phyloP scores from a whole-genome alignment of 2,113 vertebrate genomes.

The Megaceryle maxima region DNA sequence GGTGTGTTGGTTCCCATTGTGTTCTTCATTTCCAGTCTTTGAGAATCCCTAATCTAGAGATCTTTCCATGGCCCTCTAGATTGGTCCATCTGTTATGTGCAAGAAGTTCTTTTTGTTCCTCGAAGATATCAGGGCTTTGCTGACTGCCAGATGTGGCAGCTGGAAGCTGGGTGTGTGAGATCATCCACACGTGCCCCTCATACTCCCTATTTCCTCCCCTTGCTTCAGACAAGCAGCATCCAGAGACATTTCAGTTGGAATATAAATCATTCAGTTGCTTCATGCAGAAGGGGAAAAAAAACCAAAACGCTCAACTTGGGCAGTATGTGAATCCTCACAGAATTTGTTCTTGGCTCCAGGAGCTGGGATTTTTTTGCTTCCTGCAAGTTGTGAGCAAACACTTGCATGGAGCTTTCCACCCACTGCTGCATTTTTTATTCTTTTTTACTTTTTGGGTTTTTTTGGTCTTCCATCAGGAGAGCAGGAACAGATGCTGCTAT shows the following conservation, averaged over 20 bases:
- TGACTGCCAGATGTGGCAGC: conserved; percentile 45
- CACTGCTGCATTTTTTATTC: neutral
- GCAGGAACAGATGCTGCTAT: neutral
- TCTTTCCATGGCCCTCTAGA: fast-evolving
- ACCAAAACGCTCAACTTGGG: neutral
- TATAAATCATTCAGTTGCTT: neutral
- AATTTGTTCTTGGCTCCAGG: neutral
- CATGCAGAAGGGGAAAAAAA: neutral
- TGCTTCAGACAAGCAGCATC: neutral
- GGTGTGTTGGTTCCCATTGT: neutral
- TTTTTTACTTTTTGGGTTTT: neutral
- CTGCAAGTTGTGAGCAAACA: neutral
- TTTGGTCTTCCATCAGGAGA: neutral
- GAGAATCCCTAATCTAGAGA: neutral
- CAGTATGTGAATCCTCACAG: neutral
- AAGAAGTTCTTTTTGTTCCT: neutral
- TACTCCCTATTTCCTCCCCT: neutral
- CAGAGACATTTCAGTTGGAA: neutral
- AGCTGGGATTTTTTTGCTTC: neutral
- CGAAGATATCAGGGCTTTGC: neutral
- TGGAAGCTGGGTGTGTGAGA: conserved; percentile 25
- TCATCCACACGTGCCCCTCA: conserved; percentile 23
- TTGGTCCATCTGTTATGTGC: neutral
- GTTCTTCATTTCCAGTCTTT: neutral
- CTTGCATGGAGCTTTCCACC: neutral